phyloP scores from a whole-genome alignment of 1,140 invertebrate genomes.

The Drusus annulatus region DNA sequence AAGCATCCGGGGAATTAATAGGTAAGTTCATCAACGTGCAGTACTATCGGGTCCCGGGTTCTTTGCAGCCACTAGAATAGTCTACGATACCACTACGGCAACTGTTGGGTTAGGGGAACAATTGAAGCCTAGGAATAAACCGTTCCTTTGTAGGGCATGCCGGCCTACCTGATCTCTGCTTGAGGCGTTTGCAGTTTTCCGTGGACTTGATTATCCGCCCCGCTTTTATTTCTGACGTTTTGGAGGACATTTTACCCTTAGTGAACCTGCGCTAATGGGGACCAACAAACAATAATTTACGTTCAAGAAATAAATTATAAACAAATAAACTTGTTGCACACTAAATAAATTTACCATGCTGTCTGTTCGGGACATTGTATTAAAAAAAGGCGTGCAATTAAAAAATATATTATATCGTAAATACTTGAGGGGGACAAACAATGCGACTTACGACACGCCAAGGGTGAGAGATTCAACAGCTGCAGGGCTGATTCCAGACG shows the following conservation, averaged over 20 bases:
- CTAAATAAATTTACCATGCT: constrained; percentile 42
- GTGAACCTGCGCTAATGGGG: constrained; percentile 50
- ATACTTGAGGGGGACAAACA: constrained; percentile 9
- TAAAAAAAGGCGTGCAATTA: constrained; percentile 33
- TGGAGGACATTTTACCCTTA: constrained; percentile 53
- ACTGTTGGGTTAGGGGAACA: constrained; percentile 34
- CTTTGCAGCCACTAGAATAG: constrained; percentile 12
- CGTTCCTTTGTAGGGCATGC: constrained; percentile 49
- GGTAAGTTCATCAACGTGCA: constrained; percentile 13
- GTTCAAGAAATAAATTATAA: constrained; percentile 29
- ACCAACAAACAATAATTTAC: constrained; percentile 53
- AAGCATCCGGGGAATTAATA: constrained; percentile 15
- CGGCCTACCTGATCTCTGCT: constrained; percentile 55
- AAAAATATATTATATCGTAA: constrained; percentile 12
- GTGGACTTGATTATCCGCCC: constrained; percentile 51
- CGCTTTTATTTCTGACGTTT: constrained; percentile 53
- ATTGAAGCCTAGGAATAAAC: constrained; percentile 32
- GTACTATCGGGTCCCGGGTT: not conserved
- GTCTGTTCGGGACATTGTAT: constrained; percentile 18
- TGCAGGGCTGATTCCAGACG: constrained; percentile 11
- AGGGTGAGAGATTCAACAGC: constrained; percentile 23
- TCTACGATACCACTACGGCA: constrained; percentile 4
- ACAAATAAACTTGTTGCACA: constrained; percentile 35
- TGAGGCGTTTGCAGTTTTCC: constrained; percentile 50
- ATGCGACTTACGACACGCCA: constrained; percentile 29